phyloP scores from a whole-genome alignment of 1,140 invertebrate genomes.

The Hestina assimilis region DNA sequence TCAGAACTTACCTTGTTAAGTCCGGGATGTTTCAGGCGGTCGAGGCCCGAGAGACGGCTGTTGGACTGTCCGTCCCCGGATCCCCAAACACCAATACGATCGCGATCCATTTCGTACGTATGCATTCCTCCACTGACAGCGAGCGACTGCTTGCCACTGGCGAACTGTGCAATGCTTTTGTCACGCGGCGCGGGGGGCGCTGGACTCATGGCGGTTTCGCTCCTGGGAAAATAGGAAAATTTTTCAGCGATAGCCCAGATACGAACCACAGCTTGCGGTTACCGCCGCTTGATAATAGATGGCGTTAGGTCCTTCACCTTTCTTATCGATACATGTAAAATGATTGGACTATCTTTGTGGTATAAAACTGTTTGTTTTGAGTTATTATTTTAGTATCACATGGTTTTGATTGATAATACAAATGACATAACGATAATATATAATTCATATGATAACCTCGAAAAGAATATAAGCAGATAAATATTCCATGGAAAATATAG shows the following conservation, averaged over 20 bases:
- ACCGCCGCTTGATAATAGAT: slow-evolving; percentile 60
- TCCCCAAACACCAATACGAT: slow-evolving; percentile 82
- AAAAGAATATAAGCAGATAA: no score
- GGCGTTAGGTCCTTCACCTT: slow-evolving; percentile 45
- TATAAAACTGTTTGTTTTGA: not conserved
- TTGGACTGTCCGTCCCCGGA: slow-evolving; percentile 75
- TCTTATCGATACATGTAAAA: not conserved
- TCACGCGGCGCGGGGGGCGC: slow-evolving; percentile 61
- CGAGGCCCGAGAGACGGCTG: slow-evolving; percentile 82
- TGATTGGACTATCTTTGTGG: not conserved
- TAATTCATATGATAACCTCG: no score
- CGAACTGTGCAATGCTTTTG: slow-evolving; percentile 54
- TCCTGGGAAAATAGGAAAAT: slow-evolving; percentile 75
- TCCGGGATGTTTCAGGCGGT: slow-evolving; percentile 86
- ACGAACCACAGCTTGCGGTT: slow-evolving; percentile 49
- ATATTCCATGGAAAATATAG: no score
- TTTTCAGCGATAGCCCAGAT: slow-evolving; percentile 57
- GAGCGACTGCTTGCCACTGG: slow-evolving; percentile 56
- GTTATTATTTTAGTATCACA: no score
- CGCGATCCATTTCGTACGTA: slow-evolving; percentile 77
- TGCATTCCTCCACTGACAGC: slow-evolving; percentile 41
- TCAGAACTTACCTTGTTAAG: slow-evolving; percentile 84
- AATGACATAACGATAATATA: no score
- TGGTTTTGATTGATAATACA: no score
- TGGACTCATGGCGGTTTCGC: slow-evolving; percentile 66